Evolutionary conservation across 2,113 vertebrate genomes (phyloP).

Genomic region (Actinemys pallida): DNA sequence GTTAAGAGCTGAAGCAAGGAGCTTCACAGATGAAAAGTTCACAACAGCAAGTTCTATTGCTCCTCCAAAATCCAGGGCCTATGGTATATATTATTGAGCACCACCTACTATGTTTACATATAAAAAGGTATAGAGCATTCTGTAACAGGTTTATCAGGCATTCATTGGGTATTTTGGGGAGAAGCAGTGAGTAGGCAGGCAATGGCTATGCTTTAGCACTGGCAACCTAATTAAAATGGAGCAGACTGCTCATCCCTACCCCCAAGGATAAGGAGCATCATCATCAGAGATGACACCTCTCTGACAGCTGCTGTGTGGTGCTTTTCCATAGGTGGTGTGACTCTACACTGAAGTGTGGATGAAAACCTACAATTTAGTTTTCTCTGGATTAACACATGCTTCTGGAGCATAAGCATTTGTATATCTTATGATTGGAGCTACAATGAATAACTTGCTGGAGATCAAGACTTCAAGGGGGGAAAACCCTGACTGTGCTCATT

Average conservation of each 20-base stretch:
- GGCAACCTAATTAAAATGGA: neutral
- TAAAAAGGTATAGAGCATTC: too few species aligned
- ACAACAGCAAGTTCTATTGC: rapidly evolving
- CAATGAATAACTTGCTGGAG: neutral
- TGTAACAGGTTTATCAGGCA: rapidly evolving
- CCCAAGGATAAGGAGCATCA: neutral
- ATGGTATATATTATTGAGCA: neutral
- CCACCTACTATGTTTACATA: neutral
- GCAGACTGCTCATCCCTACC: neutral
- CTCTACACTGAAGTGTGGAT: neutral
- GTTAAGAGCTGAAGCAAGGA: rapidly evolving
- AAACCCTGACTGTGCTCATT: neutral
- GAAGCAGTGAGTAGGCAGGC: neutral
- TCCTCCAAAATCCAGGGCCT: rapidly evolving
- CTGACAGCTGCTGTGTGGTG: neutral
- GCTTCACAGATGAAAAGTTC: rapidly evolving
- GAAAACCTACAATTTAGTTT: neutral
- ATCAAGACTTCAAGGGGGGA: neutral
- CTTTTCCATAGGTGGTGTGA: rapidly evolving
- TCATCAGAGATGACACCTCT: rapidly evolving
- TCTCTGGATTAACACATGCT: neutral
- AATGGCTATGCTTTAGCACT: neutral
- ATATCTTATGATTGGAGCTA: neutral
- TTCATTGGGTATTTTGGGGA: rapidly evolving
- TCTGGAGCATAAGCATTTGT: neutral